These are phyloP conservation scores for Spisula subtruncata DNA, from an alignment of 2,888 invertebrate species.

Conservation along the genomic window DNA sequence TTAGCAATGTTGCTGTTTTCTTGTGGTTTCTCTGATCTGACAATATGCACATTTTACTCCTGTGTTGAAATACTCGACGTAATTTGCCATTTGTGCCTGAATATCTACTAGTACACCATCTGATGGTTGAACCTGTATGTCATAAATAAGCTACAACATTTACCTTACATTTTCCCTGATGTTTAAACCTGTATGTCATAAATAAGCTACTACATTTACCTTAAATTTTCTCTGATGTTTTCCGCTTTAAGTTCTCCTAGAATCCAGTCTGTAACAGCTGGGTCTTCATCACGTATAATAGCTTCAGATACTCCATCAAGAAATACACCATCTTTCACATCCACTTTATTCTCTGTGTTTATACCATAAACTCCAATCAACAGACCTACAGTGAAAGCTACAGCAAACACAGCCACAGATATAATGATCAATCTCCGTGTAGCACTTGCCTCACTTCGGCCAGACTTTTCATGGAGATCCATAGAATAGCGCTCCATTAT, in stretches of 20 bases:
- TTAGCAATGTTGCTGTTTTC: no score
- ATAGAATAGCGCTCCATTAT: background rate
- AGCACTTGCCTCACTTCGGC: background rate
- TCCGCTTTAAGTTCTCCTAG: slow-evolving; percentile 54
- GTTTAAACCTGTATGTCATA: no score
- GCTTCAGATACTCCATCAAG: slow-evolving; percentile 62
- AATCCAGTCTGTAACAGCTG: slow-evolving; percentile 57
- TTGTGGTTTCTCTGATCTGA: no score
- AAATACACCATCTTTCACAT: slow-evolving; percentile 55
- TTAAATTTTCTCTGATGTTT: slow-evolving; percentile 53
- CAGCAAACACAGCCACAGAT: background rate
- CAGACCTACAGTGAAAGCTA: slow-evolving; percentile 40
- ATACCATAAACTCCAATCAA: slow-evolving; percentile 43
- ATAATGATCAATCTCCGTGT: background rate
- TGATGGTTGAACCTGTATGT: no score
- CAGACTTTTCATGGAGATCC: background rate
- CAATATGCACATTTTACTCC: no score
- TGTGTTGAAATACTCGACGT: no score
- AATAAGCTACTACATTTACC: no score
- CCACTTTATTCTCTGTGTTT: background rate
- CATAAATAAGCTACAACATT: background rate
- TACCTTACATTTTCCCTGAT: slow-evolving; percentile 56
- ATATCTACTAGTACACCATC: no score
- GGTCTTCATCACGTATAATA: slow-evolving; percentile 64
- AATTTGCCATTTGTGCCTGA: no score